These are phyloP conservation scores for Drosophila cyrtoloma DNA, from an alignment of 2,888 invertebrate species.

Conservation along the genomic window DNA sequence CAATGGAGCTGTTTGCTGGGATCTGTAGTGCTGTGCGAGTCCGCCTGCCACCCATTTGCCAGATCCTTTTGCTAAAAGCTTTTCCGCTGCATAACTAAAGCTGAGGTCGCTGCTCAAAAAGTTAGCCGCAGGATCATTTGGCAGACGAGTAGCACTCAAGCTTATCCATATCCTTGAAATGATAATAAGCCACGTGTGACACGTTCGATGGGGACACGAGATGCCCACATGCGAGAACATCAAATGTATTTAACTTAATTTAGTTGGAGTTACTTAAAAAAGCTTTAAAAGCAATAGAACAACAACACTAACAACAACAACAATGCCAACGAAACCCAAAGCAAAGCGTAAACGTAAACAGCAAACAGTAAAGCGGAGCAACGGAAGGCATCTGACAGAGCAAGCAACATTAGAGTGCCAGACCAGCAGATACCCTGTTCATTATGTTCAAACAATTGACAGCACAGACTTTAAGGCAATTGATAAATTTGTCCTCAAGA, in stretches of 20 bases:
- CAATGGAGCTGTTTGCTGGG: slow-evolving; percentile 6
- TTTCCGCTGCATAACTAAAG: slow-evolving; percentile 6
- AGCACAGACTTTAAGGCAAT: background rate
- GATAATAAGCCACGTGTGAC: slow-evolving; percentile 38
- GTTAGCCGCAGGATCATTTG: slow-evolving; percentile 6
- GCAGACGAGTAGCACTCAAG: slow-evolving; percentile 1
- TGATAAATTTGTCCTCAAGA: background rate
- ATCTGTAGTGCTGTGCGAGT: background rate
- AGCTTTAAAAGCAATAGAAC: slow-evolving; percentile 70
- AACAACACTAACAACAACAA: slow-evolving; percentile 22
- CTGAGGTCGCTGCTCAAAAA: background rate
- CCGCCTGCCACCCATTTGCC: background rate
- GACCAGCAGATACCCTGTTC: background rate
- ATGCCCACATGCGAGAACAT: slow-evolving; percentile 14
- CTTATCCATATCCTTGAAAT: background rate
- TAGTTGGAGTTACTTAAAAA: slow-evolving; percentile 78
- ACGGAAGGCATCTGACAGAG: background rate
- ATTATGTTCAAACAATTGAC: background rate
- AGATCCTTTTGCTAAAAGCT: slow-evolving; percentile 26
- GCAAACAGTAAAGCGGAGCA: slow-evolving; percentile 16
- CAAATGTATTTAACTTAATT: slow-evolving; percentile 73
- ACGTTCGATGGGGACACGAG: slow-evolving; percentile 2
- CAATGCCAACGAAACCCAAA: background rate
- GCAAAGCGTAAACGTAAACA: slow-evolving; percentile 22
- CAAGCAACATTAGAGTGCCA: background rate